Evolutionary conservation across 2,113 vertebrate species (phyloP), one percentile per base, ranked within the genome.

Genomic region (Podilymbus podiceps): DNA sequence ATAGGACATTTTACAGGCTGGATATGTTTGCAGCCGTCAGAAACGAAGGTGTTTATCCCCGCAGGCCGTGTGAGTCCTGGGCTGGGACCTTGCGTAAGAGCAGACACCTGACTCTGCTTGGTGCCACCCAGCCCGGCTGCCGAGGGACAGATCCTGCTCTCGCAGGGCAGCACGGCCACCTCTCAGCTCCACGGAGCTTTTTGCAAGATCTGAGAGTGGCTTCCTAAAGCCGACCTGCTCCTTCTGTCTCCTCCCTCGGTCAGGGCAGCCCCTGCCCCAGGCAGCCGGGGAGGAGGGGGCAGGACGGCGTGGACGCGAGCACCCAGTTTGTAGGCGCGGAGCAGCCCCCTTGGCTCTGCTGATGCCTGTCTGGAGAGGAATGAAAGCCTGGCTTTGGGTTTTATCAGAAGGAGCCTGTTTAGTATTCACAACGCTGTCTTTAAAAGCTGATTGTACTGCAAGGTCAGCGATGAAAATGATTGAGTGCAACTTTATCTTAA

Each of bases 151-250:
- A 6, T n/a, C 56, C 83, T 46, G 28, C 50, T 42, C 15, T 35
- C 1, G 1, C 14, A 5, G 42, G 16, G n/a, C 22, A 17, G 3
- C 6, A 0, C 0, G 3, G 35, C 31, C n/a, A 3, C 40, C 46
- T 35, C 58, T 28, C 53, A 23, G 66, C 66, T 30, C 33, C 24
- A 1, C 2, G 1, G 38, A 33, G 60, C 28, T 27, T 76, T 42
- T 33, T 31, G 40, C 4, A 50, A 42, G n/a, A 9, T 17, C 71
- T 55, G 28, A 14, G 22, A 27, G 4, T 3, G 52, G 10, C 12
- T 62, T 31, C 75, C 52, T n/a, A 8, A 64, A 44, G 0, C n/a
- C 31, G 21, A 33, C 9, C 58, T 44, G 30, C 31, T 53, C 28
- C 20, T 77, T 68, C 38, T 63, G 56, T 77, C 68, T 63, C 18